A percentile compares a stretch with the other conserved stretches of the same genome.
These are phyloP conservation scores for Silurus meridionalis DNA, from an alignment of 2,113 vertebrate genomes.

Conservation along the genomic window DNA sequence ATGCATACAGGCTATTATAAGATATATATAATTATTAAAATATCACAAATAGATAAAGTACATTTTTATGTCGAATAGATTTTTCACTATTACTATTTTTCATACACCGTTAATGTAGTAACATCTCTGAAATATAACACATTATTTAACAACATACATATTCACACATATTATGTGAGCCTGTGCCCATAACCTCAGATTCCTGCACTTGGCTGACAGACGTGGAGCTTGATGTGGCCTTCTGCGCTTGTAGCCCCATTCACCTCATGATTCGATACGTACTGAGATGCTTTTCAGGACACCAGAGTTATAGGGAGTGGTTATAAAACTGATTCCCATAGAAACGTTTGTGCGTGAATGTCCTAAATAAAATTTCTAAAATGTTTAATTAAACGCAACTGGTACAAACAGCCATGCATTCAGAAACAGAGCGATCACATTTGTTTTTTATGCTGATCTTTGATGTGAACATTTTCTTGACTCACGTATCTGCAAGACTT, in stretches of 20 bases:
- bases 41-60: not conserved
- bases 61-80: not conserved
- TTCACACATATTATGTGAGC: too few relatives aligned
- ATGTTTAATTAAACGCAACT: not conserved
- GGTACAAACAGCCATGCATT: not conserved
- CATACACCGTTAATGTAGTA: not conserved
- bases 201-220: not conserved
- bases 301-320: not conserved
- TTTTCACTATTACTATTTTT: not conserved
- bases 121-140: not conserved
- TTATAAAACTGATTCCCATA: not conserved
- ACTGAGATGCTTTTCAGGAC: not conserved
- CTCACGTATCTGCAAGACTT: not conserved
- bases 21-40: not conserved
- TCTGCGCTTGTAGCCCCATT: too few relatives aligned
- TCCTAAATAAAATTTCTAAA: not conserved
- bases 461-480: not conserved
- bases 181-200: too few relatives aligned
- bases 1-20: not conserved
- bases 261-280: not conserved
- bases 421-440: not conserved
- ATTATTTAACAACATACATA: not conserved
- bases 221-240: not conserved
- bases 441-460: not conserved
- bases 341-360: not conserved